Conservation (phyloP, 2,797 vertebrate genomes). For the Antrozous pallidus region DNA sequence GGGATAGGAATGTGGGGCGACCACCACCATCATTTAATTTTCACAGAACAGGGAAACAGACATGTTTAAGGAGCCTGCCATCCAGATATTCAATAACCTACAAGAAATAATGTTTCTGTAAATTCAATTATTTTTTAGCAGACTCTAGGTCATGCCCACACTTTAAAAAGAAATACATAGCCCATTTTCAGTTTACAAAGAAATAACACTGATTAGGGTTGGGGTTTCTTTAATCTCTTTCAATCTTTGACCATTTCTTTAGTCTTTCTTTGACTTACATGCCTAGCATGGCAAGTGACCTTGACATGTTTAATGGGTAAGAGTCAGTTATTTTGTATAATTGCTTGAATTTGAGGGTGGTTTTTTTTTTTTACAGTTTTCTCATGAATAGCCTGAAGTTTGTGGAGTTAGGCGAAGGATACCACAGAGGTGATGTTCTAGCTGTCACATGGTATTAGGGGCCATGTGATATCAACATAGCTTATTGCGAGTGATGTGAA, state of each 20-base stretch:
- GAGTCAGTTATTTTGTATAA: background rate
- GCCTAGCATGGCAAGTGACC: background rate
- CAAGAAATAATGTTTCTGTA: background rate
- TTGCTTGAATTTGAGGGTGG: background rate
- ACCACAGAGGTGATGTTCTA: rapidly evolving
- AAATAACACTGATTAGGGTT: background rate
- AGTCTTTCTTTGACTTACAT: background rate
- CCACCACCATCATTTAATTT: background rate
- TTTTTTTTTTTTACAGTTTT: background rate
- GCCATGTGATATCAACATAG: background rate
- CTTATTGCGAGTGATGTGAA: background rate
- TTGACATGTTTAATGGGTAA: background rate
- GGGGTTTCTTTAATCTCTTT: background rate
- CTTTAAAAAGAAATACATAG: background rate
- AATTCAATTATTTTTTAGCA: background rate
- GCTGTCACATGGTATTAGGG: background rate
- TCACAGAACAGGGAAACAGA: background rate
- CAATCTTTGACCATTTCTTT: background rate
- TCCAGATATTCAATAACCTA: background rate
- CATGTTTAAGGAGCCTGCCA: background rate
- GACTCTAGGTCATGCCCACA: background rate
- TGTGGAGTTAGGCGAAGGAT: background rate
- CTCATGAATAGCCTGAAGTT: background rate
- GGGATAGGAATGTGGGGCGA: background rate
- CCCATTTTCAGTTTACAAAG: background rate